phyloP scores from a whole-genome alignment of 2,113 vertebrate species.

The Rhabdomys dilectus region DNA sequence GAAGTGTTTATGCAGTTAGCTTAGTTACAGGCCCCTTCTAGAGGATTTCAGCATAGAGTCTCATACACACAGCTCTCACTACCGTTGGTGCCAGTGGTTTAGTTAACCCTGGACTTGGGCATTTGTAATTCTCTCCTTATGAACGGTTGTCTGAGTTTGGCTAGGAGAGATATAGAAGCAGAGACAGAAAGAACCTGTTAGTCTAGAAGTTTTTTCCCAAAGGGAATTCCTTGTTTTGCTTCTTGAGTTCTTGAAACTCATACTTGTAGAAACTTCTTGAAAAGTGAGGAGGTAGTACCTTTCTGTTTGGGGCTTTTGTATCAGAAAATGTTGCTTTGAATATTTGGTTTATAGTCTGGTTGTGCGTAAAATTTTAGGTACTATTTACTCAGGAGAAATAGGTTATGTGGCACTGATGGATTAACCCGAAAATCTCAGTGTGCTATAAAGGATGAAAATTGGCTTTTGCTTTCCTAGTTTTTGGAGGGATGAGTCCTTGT shows the following conservation, averaged over 20 bases:
- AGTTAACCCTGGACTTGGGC: neutral
- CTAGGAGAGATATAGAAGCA: neutral
- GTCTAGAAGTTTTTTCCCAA: neutral
- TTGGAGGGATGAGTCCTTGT: too few species aligned
- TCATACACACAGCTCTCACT: neutral
- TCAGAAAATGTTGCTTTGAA: neutral
- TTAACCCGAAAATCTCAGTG: neutral
- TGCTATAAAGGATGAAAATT: neutral
- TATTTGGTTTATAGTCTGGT: neutral
- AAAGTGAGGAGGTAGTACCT: neutral
- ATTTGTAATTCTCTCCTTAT: neutral
- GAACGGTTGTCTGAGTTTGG: neutral
- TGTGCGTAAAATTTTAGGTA: neutral
- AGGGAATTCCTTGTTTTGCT: neutral
- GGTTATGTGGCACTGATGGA: neutral
- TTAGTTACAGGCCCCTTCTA: neutral
- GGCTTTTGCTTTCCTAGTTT: neutral
- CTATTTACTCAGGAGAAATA: neutral
- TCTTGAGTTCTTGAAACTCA: neutral
- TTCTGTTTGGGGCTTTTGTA: neutral
- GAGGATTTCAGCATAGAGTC: neutral
- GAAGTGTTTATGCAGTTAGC: neutral
- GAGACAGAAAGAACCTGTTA: neutral
- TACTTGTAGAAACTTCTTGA: neutral
- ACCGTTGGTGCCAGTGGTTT: neutral